Base-by-base conservation (phyloP, 2,888 invertebrate species). In the Dicranocentrus wangi region DNA sequence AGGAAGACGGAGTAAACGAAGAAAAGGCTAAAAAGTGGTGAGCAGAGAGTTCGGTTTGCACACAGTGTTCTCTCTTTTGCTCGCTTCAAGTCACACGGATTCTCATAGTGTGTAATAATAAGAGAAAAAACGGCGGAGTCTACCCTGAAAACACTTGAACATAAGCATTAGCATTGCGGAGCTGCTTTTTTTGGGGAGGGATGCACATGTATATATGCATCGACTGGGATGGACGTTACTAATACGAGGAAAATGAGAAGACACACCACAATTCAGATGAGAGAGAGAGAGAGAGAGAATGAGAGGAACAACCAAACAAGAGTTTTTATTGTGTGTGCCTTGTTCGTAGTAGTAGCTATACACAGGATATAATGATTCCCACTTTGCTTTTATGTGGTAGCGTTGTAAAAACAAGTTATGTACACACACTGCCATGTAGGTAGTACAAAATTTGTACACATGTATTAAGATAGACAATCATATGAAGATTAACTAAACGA, bases 31-130 rank as follows among this genome's bases (percentile, higher is more conserved):
- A 15, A 47, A 51, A 70, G 51, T 51, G 8, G 39, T 39, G 39
- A 69, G 39, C 25, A n/a, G n/a, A n/a, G n/a, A n/a, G n/a, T n/a
- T n/a, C n/a, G n/a, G 55, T 55, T 75, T 65, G 53, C 25, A 25
- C 17, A 19, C n/a, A 10, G 73, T 66, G 42, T 73, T 75, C 47
- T 58, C 39, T 69, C 60, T 71, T 39, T 25, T 61, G 21, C 58
- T 55, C 27, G 65, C 66, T 66, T 66, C 66, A 73, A 73, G 73
- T 75, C 75, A 66, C 75, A 75, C 65, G 75, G 66, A 75, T 75
- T 66, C 75, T 58, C 75, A 75, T 42, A 75, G 43, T 53, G 7
- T 17, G 47, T 47, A 42, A 39, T 2, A 25, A 21, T 65, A 42
- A 66, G 43, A 75, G 75, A 75, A 43, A 75, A 75, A 43, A 73